These are phyloP conservation scores for Ennomos quercinarius DNA, from an alignment of 2,888 invertebrate genomes.

Conservation along the genomic window DNA sequence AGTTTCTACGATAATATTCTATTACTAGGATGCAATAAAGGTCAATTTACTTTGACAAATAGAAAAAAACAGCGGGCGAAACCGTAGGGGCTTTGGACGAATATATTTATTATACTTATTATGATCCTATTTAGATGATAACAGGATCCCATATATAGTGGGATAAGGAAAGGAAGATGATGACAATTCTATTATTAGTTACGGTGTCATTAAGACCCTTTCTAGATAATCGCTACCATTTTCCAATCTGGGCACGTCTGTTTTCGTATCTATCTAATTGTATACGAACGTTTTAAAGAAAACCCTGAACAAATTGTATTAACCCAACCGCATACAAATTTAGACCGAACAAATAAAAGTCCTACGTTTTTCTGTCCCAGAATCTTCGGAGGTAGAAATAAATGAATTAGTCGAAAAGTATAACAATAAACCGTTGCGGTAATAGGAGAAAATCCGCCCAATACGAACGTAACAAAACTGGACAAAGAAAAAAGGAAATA, in stretches of 20 bases:
- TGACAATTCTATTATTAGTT: too few species aligned
- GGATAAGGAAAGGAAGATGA: too few species aligned
- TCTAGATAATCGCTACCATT: too few species aligned
- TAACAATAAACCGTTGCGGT: conserved; percentile 48
- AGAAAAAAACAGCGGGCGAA: too few species aligned
- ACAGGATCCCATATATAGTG: too few species aligned
- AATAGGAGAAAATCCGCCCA: conserved; percentile 48
- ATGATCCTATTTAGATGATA: too few species aligned
- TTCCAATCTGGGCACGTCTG: neutral
- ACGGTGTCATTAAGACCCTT: too few species aligned
- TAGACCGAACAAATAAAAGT: conserved; percentile 16
- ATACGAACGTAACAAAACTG: conserved; percentile 50
- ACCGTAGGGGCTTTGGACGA: neutral
- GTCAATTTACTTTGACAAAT: too few species aligned
- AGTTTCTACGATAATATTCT: conserved; percentile 19
- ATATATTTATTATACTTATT: neutral
- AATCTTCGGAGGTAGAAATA: conserved; percentile 38
- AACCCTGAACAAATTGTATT: neutral
- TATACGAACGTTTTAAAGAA: neutral
- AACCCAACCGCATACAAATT: conserved; percentile 13
- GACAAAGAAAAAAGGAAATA: conserved; percentile 52
- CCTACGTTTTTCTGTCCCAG: conserved; percentile 8
- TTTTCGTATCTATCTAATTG: too few species aligned
- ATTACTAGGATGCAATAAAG: too few species aligned
- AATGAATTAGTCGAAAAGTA: conserved; percentile 48